Percentiles rank a stretch among this genome's conserved stretches.
These are phyloP conservation scores for Odontamblyopus lacepedii DNA, from an alignment of 2,797 vertebrate species.

Conservation along the genomic window DNA sequence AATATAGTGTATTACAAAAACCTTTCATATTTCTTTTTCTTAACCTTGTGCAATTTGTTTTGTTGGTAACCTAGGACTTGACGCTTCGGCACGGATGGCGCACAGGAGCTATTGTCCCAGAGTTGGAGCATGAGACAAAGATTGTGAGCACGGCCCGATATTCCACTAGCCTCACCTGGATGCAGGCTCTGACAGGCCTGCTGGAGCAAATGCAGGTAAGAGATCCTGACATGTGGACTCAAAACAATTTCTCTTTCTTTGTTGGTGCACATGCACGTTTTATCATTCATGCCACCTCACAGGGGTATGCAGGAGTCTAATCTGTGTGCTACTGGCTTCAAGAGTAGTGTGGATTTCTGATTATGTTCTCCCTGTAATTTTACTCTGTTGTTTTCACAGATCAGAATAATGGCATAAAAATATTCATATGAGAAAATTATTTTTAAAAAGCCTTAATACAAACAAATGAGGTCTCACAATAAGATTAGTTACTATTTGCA, in stretches of 20 bases:
- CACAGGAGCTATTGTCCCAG: conserved; percentile 85
- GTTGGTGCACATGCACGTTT: not conserved
- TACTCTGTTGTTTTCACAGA: not conserved
- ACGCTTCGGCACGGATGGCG: conserved; percentile 87
- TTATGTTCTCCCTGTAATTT: not conserved
- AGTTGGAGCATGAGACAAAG: conserved; percentile 84
- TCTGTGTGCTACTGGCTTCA: not conserved
- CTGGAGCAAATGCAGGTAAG: conserved; percentile 85
- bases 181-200: conserved; percentile 86
- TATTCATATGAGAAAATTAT: not conserved
- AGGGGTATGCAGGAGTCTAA: too few relatives aligned
- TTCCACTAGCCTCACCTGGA: conserved; percentile 83
- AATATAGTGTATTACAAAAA: too few relatives aligned
- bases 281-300: too few relatives aligned
- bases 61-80: conserved; percentile 72
- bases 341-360: not conserved
- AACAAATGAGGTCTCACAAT: not conserved
- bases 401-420: not conserved
- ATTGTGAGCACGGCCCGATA: conserved; percentile 84
- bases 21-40: not conserved
- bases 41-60: not conserved
- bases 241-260: not conserved
- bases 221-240: not conserved
- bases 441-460: not conserved
- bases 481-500: not conserved